These are phyloP conservation scores for Tragopan temminckii DNA, from an alignment of 2,797 vertebrate genomes.

Conservation along the genomic window DNA sequence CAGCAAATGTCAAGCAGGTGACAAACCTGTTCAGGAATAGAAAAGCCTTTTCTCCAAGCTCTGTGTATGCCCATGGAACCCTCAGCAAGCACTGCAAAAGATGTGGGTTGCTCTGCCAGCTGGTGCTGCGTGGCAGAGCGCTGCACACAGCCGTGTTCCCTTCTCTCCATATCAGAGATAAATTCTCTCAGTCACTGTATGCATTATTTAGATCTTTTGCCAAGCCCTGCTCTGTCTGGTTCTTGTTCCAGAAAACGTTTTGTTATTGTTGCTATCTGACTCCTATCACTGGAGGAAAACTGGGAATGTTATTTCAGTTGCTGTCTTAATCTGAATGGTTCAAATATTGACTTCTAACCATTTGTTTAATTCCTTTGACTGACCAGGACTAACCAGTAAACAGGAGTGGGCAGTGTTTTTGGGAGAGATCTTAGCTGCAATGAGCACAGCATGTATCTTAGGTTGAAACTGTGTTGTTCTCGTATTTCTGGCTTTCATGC, in stretches of 20 bases:
- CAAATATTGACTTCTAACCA: background rate
- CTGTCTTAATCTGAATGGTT: background rate
- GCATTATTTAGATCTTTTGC: background rate
- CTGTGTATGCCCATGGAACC: background rate
- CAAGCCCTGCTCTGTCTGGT: background rate
- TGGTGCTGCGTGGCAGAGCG: accelerated
- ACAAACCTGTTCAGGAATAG: background rate
- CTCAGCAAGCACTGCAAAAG: background rate
- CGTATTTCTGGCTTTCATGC: background rate
- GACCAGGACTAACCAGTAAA: background rate
- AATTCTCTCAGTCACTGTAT: background rate
- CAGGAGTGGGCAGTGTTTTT: background rate
- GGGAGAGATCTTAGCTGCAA: accelerated
- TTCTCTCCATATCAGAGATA: background rate
- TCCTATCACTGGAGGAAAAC: background rate
- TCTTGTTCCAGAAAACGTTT: background rate
- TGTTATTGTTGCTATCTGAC: background rate
- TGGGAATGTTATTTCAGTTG: background rate
- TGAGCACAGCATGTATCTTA: background rate
- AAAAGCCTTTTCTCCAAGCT: background rate
- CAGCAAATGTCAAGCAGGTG: background rate
- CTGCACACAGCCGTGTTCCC: accelerated
- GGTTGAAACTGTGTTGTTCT: background rate
- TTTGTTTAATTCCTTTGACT: background rate
- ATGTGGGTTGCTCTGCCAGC: accelerated